Evolutionary conservation across 1,140 invertebrate genomes (phyloP).

Genomic region (Brachionus angularis): DNA sequence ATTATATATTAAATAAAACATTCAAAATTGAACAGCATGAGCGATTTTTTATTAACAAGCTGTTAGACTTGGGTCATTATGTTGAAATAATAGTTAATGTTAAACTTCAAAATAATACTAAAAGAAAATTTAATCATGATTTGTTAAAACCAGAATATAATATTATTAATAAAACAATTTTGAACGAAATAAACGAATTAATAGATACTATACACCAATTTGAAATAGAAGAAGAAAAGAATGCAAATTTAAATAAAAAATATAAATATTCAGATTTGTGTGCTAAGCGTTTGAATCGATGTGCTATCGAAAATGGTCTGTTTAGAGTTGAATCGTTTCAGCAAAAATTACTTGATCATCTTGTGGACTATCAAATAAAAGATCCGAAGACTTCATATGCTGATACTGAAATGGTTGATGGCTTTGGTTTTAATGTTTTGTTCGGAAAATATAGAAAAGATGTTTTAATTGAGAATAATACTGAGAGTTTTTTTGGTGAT

Average conservation of each 20-base stretch:
- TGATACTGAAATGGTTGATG: neutral
- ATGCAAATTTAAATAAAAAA: too few species aligned
- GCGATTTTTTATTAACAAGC: neutral
- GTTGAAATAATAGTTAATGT: neutral
- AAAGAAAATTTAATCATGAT: neutral
- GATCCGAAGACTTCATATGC: neutral
- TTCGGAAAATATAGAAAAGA: neutral
- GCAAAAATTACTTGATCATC: neutral
- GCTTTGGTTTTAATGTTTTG: neutral
- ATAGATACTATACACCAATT: neutral
- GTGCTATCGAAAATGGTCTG: neutral
- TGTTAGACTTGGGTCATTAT: neutral
- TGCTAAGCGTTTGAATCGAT: neutral
- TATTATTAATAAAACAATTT: neutral
- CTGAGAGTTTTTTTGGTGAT: neutral
- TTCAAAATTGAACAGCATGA: neutral
- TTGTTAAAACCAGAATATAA: neutral
- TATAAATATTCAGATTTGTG: neutral
- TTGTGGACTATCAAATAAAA: neutral
- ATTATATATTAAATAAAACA: neutral
- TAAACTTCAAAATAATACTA: neutral
- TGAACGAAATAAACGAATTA: neutral
- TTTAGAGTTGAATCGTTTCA: neutral
- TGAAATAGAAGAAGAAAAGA: neutral
- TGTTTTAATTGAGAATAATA: neutral